These are phyloP conservation scores for Parelbella ahira DNA, from an alignment of 2,888 invertebrate genomes.

Conservation along the genomic window DNA sequence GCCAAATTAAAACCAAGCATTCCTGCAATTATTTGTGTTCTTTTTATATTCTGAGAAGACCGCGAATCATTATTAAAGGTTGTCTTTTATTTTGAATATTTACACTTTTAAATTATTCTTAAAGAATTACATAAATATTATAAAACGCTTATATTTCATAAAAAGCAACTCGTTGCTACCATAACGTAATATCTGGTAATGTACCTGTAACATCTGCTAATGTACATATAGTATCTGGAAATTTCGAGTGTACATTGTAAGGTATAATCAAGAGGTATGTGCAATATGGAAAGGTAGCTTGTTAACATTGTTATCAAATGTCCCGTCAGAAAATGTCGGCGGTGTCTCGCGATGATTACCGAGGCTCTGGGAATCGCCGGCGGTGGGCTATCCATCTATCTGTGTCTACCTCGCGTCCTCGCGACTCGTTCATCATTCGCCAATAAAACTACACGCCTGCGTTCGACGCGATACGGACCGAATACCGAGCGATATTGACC, in stretches of 20 bases:
- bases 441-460: constrained; percentile 36
- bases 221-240: too few species aligned
- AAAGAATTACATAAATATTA: too few species aligned
- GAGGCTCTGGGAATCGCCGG: constrained; percentile 61
- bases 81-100: too few species aligned
- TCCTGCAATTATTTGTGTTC: too few species aligned
- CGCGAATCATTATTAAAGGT: too few species aligned
- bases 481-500: constrained; percentile 19
- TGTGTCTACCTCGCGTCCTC: constrained; percentile 39
- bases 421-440: constrained; percentile 50
- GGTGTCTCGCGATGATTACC: constrained; percentile 39
- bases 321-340: constrained; percentile 32
- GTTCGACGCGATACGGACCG: constrained; percentile 11
- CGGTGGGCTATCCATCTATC: constrained; percentile 55
- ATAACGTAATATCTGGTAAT: constrained; percentile 20
- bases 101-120: background rate
- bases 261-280: constrained; percentile 21
- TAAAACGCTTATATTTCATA: too few species aligned
- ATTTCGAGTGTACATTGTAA: constrained; percentile 5
- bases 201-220: constrained; percentile 5
- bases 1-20: too few species aligned
- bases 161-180: constrained; percentile 9
- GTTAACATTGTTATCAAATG: constrained; percentile 30
- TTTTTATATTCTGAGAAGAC: too few species aligned
- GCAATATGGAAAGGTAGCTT: constrained; percentile 23